phyloP scores from a whole-genome alignment of 2,888 invertebrate species.

The Phyllotreta striolata region DNA sequence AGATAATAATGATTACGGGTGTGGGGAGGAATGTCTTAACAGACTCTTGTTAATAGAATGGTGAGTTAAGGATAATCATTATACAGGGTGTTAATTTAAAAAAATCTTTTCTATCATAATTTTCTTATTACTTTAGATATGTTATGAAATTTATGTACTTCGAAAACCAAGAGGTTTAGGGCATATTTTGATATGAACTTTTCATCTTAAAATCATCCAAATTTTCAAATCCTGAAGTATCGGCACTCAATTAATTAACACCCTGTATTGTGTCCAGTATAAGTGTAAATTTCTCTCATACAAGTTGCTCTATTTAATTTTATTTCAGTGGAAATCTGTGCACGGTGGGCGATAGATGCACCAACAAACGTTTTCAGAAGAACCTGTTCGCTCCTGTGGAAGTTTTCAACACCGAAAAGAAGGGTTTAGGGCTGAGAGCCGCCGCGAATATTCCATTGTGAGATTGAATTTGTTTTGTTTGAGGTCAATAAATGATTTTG shows the following conservation, averaged over 20 bases:
- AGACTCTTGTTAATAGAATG: conserved; percentile 98
- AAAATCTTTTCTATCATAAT: too few species aligned
- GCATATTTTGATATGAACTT: too few species aligned
- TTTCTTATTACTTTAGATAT: too few species aligned
- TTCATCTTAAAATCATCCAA: too few species aligned
- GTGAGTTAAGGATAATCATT: too few species aligned
- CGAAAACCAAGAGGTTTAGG: too few species aligned
- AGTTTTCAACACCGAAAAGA: conserved; percentile 90
- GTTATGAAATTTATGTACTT: too few species aligned
- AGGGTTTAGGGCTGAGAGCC: conserved; percentile 93
- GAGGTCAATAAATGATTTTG: conserved; percentile 1
- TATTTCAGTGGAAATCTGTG: conserved; percentile 83
- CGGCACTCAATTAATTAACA: too few species aligned
- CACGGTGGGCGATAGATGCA: conserved; percentile 87
- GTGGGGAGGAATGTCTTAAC: conserved; percentile 96
- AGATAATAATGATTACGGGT: conserved; percentile 82
- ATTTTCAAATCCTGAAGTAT: too few species aligned
- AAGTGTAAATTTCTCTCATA: too few species aligned
- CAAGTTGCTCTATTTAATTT: not conserved
- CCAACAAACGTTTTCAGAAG: conserved; percentile 93
- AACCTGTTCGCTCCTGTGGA: conserved; percentile 84
- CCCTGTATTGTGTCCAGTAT: too few species aligned
- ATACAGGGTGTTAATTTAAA: too few species aligned
- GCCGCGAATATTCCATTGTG: conserved; percentile 76
- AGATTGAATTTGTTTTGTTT: conserved; percentile 54